phyloP scores from a whole-genome alignment of 2,113 vertebrate species.

The Micronycteris hirsuta region DNA sequence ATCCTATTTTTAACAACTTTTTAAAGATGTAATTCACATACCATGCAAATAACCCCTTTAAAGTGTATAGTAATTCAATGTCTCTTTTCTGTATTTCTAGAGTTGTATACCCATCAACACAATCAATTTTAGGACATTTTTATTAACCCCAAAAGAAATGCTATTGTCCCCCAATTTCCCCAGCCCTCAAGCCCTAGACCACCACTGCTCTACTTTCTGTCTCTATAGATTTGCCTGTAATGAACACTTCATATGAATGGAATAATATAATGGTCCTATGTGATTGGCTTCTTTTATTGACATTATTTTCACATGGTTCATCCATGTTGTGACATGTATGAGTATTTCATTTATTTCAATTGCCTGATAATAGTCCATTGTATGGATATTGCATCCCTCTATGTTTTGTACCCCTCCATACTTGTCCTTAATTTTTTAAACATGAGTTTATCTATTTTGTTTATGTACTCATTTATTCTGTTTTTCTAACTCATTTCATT shows the following conservation, averaged over 20 bases:
- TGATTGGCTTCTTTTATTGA: not conserved
- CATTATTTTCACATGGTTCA: not conserved
- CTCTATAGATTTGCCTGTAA: not conserved
- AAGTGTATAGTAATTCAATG: not conserved
- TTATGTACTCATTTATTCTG: not conserved
- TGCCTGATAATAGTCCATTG: not conserved
- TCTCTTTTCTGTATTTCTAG: not conserved
- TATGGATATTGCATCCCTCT: not conserved
- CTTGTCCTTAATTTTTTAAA: not conserved
- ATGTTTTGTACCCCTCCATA: not conserved
- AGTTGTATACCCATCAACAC: not conserved
- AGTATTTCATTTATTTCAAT: not conserved
- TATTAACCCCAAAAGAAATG: not conserved
- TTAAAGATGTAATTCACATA: not conserved
- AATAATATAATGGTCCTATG: not conserved
- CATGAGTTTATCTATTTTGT: not conserved
- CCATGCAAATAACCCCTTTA: not conserved
- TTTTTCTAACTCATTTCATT: not conserved
- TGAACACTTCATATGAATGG: not conserved
- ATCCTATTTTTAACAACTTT: not conserved
- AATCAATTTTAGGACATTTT: not conserved
- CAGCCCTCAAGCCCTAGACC: not conserved
- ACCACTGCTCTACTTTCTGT: not conserved
- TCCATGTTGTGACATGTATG: not conserved
- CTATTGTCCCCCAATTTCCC: not conserved